phyloP scores from a whole-genome alignment of 2,888 invertebrate genomes.

The Callyntrura guangdongensis region DNA sequence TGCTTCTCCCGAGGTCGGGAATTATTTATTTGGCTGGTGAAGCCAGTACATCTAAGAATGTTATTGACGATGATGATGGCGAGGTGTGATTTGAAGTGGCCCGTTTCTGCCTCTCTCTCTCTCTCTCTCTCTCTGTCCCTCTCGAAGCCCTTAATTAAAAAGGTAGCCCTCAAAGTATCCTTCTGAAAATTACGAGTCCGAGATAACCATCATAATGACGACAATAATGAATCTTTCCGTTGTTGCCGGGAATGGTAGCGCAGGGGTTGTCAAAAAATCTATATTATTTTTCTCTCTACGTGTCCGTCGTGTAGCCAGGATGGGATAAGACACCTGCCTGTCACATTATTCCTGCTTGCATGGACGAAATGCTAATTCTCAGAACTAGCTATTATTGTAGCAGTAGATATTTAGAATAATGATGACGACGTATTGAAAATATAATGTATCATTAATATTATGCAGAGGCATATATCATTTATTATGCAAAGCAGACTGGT shows the following conservation, averaged over 20 bases:
- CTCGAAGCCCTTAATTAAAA: not conserved
- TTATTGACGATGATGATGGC: slow-evolving; percentile 3
- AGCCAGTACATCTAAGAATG: too few species aligned
- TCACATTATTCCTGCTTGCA: not conserved
- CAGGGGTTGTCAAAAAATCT: not conserved
- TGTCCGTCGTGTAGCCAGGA: not conserved
- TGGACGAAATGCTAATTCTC: not conserved
- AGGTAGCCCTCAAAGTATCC: slow-evolving; percentile 52
- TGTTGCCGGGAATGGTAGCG: not conserved
- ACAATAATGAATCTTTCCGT: not conserved
- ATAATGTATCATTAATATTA: too few species aligned
- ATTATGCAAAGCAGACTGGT: too few species aligned
- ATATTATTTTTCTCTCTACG: not conserved
- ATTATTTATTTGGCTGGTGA: too few species aligned
- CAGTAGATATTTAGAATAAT: too few species aligned
- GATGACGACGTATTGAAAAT: too few species aligned
- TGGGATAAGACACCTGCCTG: slow-evolving; percentile 8
- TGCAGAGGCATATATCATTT: too few species aligned
- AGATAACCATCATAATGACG: not conserved
- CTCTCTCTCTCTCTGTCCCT: not conserved
- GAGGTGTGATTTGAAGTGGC: slow-evolving; percentile 61
- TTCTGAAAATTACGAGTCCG: slow-evolving; percentile 32
- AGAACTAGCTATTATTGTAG: too few species aligned
- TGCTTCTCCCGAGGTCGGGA: too few species aligned
- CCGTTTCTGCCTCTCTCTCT: slow-evolving; percentile 41